A percentile compares a stretch with the other conserved stretches of the same genome.
Conservation (phyloP, 2,113 vertebrate genomes). For the Psettodes erumei region DNA sequence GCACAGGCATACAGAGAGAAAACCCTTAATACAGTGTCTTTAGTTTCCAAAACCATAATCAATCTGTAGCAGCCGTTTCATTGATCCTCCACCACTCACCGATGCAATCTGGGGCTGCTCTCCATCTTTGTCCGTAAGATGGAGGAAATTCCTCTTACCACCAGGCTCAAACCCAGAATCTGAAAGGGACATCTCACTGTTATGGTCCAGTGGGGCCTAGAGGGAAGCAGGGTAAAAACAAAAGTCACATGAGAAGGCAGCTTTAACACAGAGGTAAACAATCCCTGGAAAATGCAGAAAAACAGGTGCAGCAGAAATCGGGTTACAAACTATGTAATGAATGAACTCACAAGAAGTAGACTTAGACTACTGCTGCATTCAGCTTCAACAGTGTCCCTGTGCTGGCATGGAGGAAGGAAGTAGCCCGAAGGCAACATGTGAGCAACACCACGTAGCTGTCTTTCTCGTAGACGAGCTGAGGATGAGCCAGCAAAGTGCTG, state of each 20-base stretch:
- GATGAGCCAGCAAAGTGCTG: constrained; percentile 53
- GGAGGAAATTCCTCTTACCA: constrained; percentile 96
- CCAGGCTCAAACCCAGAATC: constrained; percentile 94
- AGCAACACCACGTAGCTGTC: constrained; percentile 19
- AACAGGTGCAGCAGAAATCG: neutral
- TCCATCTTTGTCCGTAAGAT: constrained; percentile 95
- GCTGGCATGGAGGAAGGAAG: constrained; percentile 17
- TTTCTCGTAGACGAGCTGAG: constrained; percentile 41
- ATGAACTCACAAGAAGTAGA: constrained; percentile 49
- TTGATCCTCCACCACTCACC: constrained; percentile 79
- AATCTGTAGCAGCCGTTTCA: neutral
- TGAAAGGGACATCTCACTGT: constrained; percentile 90
- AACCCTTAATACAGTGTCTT: neutral
- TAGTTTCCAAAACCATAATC: neutral
- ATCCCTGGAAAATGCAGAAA: neutral
- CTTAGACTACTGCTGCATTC: constrained; percentile 40
- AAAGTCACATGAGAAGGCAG: neutral
- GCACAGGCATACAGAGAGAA: constrained; percentile 6
- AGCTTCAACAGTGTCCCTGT: constrained; percentile 42
- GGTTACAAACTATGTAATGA: neutral
- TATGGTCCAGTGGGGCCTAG: constrained; percentile 89
- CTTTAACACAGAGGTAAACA: neutral
- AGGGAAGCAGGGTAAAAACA: constrained; percentile 4
- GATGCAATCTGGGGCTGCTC: constrained; percentile 92
- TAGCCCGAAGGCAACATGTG: constrained; percentile 47